These are phyloP conservation scores for Scaptomyza flava DNA, from an alignment of 2,888 invertebrate species.

Conservation along the genomic window DNA sequence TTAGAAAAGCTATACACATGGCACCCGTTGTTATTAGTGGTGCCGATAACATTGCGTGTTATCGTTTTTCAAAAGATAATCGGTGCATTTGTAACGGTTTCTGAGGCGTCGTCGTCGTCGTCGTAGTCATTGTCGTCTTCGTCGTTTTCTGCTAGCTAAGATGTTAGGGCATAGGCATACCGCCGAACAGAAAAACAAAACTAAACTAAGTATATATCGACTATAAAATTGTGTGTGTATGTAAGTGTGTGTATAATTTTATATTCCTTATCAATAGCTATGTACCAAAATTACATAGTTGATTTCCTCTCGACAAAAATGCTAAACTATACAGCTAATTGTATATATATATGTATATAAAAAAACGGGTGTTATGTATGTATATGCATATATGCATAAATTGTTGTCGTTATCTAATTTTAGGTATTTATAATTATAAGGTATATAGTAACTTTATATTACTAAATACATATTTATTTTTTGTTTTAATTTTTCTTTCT, in stretches of 20 bases:
- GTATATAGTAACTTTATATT: conserved; percentile 21
- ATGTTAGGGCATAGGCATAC: neutral
- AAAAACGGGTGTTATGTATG: conserved; percentile 8
- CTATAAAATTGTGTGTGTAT: conserved; percentile 5
- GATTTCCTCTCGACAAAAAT: neutral
- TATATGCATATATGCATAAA: conserved; percentile 7
- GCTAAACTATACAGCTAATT: conserved; percentile 23
- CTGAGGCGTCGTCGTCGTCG: conserved; percentile 17
- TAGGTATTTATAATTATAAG: neutral
- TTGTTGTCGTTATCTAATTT: neutral
- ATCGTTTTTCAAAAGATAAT: neutral
- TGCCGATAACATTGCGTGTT: conserved; percentile 5
- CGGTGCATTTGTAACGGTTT: conserved; percentile 1
- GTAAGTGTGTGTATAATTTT: no score
- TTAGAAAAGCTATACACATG: conserved; percentile 30
- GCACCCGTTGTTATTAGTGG: neutral
- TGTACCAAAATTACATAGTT: conserved; percentile 3
- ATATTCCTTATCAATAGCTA: neutral
- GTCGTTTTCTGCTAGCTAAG: conserved; percentile 10
- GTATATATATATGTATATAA: conserved; percentile 10
- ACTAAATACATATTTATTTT: conserved; percentile 4
- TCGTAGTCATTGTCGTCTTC: no score
- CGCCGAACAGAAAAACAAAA: neutral
- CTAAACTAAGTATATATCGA: conserved; percentile 16
- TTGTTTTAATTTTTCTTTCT: conserved; percentile 8